phyloP scores from a whole-genome alignment of 2,888 invertebrate species.

The Stenurella melanura region DNA sequence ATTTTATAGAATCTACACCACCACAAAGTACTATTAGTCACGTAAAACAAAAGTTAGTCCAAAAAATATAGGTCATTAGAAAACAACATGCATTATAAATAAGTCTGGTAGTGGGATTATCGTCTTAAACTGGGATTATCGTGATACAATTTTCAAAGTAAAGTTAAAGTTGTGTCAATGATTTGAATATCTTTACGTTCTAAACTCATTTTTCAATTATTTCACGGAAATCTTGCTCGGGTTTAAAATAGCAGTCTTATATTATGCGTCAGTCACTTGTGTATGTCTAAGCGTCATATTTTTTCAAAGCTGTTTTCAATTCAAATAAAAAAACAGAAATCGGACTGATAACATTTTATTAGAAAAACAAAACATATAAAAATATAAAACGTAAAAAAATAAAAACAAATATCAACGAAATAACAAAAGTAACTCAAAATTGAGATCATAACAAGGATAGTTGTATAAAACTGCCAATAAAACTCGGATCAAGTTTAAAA shows the following conservation, averaged over 20 bases:
- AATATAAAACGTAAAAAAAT: conserved; percentile 24
- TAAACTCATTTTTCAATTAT: neutral
- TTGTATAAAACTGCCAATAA: conserved; percentile 25
- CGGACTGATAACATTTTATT: conserved; percentile 31
- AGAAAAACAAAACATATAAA: conserved; percentile 32
- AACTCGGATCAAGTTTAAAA: conserved; percentile 1
- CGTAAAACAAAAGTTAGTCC: neutral
- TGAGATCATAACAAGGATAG: conserved; percentile 34
- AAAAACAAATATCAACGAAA: conserved; percentile 14
- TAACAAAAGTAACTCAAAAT: conserved; percentile 9
- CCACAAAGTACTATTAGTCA: neutral
- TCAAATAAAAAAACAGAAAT: conserved; percentile 18
- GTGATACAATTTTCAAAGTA: too few relatives aligned
- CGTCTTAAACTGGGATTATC: neutral
- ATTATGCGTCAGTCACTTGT: neutral
- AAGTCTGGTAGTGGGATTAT: neutral
- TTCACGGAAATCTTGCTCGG: neutral
- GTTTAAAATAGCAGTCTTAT: conserved; percentile 1
- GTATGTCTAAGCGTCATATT: neutral
- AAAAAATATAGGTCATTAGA: neutral
- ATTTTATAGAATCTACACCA: too few relatives aligned
- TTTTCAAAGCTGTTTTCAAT: neutral
- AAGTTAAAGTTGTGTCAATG: neutral
- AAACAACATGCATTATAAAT: neutral
- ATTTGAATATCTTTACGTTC: neutral